Base-by-base conservation (phyloP, 2,888 invertebrate genomes). In the Brenthis ino region DNA sequence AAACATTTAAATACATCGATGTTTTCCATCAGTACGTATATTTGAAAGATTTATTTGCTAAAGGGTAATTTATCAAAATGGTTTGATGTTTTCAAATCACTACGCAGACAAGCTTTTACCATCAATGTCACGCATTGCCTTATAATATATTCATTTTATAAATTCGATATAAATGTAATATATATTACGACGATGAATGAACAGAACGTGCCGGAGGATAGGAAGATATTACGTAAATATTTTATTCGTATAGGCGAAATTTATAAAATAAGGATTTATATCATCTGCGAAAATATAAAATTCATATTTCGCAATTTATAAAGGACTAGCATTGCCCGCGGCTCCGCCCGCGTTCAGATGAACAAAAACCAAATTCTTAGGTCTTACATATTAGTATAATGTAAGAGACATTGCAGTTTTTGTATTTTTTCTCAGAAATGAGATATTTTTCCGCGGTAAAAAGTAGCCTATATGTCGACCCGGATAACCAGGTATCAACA, bases 71-170 rank as follows among this genome's bases (percentile, higher is more conserved):
- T 64, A 71, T 73, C 71, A 73, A 71, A 67, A 57, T n/a, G 43
- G 33, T 64, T 50, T 54, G 61, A 73, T 69, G 63, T 65, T 67
- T 61, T 68, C 24, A 68, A 69, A 73, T 72, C 71, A 68, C 66
- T 57, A 61, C 61, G 55, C 63, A 71, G 74, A 74, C 73, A 75
- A 67, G 75, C 75, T 75, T 76, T 76, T 75, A 74, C 70, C 68
- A 66, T 72, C 67, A 72, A 68, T 70, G 69, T 72, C 75, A 71
- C 57, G 66, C 69, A 65, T 67, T 61, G 60, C 14, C 58, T 65
- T 65, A 64, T 61, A 53, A 61, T 63, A 53, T 54, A 63, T 63
- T 43, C 54, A 54, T 63, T 54, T 63, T 37, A 63, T 63, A 63
- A 33, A 58, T 53, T 64, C 37, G 64, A 33, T 48, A 53, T 58